phyloP scores from a whole-genome alignment of 2,888 invertebrate genomes.

The Chymomyza procnemis region DNA sequence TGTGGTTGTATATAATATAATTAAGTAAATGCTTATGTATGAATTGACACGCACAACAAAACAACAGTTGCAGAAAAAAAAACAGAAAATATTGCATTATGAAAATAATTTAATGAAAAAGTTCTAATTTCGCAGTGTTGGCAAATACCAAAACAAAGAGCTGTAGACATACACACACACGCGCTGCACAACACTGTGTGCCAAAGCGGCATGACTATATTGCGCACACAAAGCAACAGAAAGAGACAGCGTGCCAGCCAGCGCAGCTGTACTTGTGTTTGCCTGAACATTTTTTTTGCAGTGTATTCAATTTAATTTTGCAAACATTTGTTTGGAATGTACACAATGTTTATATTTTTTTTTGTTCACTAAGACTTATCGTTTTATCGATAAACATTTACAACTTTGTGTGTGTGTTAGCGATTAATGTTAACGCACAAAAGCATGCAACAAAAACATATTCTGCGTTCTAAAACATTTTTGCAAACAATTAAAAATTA shows the following conservation, averaged over 20 bases:
- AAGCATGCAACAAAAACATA: slow-evolving; percentile 58
- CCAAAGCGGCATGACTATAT: neutral
- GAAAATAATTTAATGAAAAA: neutral
- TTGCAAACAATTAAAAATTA: slow-evolving; percentile 26
- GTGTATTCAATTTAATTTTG: neutral
- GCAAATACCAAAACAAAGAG: slow-evolving; percentile 7
- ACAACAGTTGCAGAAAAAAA: too few species aligned
- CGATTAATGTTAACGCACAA: slow-evolving; percentile 43
- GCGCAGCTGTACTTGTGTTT: too few species aligned
- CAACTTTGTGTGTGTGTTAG: slow-evolving; percentile 28
- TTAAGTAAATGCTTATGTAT: slow-evolving; percentile 59
- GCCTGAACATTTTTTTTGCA: too few species aligned
- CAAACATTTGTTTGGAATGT: neutral
- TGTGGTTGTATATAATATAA: slow-evolving; percentile 36
- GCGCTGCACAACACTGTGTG: neutral
- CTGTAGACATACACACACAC: too few species aligned
- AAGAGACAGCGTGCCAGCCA: neutral
- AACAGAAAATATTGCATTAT: slow-evolving; percentile 6
- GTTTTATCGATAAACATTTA: neutral
- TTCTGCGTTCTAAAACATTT: slow-evolving; percentile 16
- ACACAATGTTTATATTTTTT: neutral
- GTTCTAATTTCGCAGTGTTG: neutral
- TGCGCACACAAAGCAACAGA: neutral
- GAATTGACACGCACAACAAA: slow-evolving; percentile 58
- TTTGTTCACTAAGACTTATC: too few species aligned